Evolutionary conservation across 2,113 vertebrate species (phyloP).

Genomic region (Todiramphus saurophagus): DNA sequence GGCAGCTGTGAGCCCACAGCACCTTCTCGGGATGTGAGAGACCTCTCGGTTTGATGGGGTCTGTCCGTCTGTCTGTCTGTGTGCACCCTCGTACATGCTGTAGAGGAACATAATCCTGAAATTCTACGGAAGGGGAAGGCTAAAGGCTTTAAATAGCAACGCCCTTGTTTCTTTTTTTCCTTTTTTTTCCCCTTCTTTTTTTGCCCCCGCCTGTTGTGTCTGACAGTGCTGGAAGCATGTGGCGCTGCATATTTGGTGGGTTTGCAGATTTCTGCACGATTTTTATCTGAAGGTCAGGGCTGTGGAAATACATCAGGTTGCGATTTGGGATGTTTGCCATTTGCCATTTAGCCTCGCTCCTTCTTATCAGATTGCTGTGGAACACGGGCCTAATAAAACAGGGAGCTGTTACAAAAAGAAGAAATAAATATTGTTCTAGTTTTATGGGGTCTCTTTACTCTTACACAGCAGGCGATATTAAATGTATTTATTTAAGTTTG

Average conservation of each 20-base stretch:
- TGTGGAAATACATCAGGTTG: conserved; percentile 73
- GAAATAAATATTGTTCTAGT: conserved; percentile 57
- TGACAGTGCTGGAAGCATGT: conserved; percentile 45
- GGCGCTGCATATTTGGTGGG: conserved; percentile 65
- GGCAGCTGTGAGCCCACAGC: not conserved
- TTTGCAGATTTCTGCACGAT: conserved; percentile 69
- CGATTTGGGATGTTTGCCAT: conserved; percentile 72
- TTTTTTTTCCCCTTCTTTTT: not conserved
- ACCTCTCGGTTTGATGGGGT: not conserved
- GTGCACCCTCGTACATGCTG: rapidly evolving
- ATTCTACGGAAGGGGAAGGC: conserved; percentile 33
- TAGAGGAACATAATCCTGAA: not conserved
- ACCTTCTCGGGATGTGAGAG: not conserved
- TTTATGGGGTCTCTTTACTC: conserved; percentile 27
- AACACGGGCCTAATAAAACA: conserved; percentile 64
- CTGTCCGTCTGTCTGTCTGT: not conserved
- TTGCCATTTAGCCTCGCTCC: conserved; percentile 72
- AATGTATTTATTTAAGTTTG: conserved; percentile 56
- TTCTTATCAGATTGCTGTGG: conserved; percentile 74
- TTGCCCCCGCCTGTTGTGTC: conserved; percentile 52
- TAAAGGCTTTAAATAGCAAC: conserved; percentile 35
- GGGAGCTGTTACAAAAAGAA: conserved; percentile 57
- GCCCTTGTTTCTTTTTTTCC: conserved; percentile 29
- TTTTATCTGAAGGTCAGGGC: conserved; percentile 77
- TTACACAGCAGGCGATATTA: conserved; percentile 31